Conservation (phyloP, 2,797 vertebrate species). For the Channa striata region DNA sequence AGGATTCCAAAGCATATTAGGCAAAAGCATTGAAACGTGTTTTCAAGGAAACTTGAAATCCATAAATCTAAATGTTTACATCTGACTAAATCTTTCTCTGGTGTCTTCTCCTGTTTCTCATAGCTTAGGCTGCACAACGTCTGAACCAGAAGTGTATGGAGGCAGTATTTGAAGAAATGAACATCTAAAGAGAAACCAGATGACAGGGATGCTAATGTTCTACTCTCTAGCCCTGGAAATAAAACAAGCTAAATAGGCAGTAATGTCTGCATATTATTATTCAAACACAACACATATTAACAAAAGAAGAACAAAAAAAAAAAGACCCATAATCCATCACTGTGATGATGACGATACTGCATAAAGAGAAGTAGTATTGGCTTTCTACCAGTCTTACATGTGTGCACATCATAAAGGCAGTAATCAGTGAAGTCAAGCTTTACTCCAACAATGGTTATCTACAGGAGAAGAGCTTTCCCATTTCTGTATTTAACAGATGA, state of each 20-base stretch:
- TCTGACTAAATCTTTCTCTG: conserved; percentile 29
- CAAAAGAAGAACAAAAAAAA: conserved; percentile 72
- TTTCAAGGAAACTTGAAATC: conserved; percentile 28
- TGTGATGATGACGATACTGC: conserved; percentile 72
- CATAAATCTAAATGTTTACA: conserved; percentile 18
- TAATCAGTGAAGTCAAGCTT: conserved; percentile 79
- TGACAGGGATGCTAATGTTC: conserved; percentile 85
- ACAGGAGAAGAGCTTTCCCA: conserved; percentile 49
- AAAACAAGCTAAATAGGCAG: conserved; percentile 85
- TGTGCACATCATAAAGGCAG: conserved; percentile 69
- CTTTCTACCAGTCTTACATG: conserved; percentile 49
- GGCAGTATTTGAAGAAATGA: conserved; percentile 54
- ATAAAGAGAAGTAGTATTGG: conserved; percentile 63
- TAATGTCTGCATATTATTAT: conserved; percentile 87
- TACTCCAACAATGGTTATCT: conserved; percentile 67
- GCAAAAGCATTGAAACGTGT: conserved; percentile 5
- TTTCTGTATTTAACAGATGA: conserved; percentile 32
- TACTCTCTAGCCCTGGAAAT: conserved; percentile 73
- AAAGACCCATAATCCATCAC: conserved; percentile 78
- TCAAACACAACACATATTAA: conserved; percentile 81
- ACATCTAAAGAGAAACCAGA: conserved; percentile 41
- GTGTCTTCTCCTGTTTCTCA: conserved; percentile 47
- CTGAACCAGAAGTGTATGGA: conserved; percentile 55
- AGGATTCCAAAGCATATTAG: conserved; percentile 6
- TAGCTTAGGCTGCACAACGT: conserved; percentile 39